phyloP scores from a whole-genome alignment of 2,113 vertebrate genomes.

The Craseonycteris thonglongyai region DNA sequence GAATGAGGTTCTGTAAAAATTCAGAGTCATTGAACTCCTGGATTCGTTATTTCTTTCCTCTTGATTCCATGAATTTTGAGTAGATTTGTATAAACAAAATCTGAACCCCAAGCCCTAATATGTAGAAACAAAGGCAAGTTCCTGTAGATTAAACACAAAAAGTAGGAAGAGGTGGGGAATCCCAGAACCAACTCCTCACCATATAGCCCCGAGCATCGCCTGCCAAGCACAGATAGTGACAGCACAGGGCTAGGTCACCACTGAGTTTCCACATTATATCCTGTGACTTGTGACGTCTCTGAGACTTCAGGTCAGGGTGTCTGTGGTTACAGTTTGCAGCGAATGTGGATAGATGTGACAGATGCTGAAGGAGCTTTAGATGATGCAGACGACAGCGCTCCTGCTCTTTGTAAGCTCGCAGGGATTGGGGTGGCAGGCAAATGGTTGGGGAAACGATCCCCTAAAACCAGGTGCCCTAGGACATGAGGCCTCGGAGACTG shows the following conservation, averaged over 20 bases:
- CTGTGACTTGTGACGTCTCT: neutral
- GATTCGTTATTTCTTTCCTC: neutral
- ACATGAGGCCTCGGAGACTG: neutral
- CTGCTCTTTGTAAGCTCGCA: neutral
- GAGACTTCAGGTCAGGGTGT: neutral
- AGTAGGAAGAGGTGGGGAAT: neutral
- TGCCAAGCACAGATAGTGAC: neutral
- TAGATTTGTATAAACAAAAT: neutral
- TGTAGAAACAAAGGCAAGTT: neutral
- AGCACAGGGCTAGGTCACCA: neutral
- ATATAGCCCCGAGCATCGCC: no score
- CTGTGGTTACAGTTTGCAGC: neutral
- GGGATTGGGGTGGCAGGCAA: neutral
- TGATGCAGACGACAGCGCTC: fast-evolving
- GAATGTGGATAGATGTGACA: neutral
- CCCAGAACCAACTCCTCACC: fast-evolving
- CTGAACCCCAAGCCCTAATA: neutral
- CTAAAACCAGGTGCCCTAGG: neutral
- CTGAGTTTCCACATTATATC: neutral
- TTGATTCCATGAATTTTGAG: neutral
- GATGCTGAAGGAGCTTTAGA: neutral
- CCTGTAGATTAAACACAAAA: neutral
- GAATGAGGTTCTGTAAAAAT: neutral
- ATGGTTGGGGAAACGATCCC: neutral
- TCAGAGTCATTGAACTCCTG: neutral